Conservation (phyloP, 2,797 vertebrate species). For the Pipistrellus pygmaeus region DNA sequence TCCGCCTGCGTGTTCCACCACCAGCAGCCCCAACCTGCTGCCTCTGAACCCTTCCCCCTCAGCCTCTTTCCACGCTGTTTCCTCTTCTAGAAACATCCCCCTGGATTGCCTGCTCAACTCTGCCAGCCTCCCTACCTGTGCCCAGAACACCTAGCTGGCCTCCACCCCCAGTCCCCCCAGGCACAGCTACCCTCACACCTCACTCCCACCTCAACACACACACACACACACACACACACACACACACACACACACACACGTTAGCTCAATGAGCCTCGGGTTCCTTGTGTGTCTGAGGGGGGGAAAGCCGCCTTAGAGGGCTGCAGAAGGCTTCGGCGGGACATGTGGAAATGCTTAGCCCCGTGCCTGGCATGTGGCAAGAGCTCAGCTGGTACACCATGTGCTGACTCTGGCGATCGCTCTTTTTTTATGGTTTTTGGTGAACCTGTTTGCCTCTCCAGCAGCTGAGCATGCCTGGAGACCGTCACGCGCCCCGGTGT, state of each 20-base stretch:
- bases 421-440: background rate
- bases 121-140: background rate
- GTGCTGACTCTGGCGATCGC: background rate
- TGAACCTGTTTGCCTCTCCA: background rate
- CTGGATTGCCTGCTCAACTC: background rate
- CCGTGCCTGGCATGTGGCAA: background rate
- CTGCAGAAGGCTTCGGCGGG: background rate
- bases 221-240: background rate
- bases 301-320: background rate
- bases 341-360: background rate
- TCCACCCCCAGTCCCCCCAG: background rate
- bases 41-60: background rate
- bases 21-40: background rate
- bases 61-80: background rate
- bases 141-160: background rate
- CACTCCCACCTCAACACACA: background rate
- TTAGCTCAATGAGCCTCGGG: background rate
- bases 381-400: background rate
- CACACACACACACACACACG: background rate
- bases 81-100: slow-evolving; percentile 12
- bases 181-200: background rate
- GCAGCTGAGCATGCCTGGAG: background rate
- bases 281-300: background rate
- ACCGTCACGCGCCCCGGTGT: background rate
- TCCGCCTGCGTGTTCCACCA: background rate